These are phyloP conservation scores for Drosophila pseudoobscura DNA, from an alignment of 1,140 invertebrate species.

Conservation along the genomic window DNA sequence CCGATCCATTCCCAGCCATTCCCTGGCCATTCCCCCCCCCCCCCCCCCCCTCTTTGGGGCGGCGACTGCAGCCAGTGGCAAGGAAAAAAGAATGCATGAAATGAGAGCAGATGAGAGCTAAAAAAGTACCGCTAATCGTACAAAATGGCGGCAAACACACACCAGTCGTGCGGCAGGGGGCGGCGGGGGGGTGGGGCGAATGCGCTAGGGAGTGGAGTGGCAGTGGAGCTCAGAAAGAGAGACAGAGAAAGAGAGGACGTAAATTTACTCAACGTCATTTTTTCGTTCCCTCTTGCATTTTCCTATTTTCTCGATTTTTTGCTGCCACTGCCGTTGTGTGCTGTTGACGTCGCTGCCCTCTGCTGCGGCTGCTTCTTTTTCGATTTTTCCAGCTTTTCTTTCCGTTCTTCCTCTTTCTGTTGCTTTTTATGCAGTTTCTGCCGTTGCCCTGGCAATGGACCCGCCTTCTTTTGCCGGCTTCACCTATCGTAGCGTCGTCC, in stretches of 20 bases:
- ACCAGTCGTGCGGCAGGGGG: slow-evolving; percentile 1
- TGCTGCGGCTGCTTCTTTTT: slow-evolving; percentile 17
- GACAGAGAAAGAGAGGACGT: slow-evolving; percentile 30
- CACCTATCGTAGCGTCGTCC: slow-evolving; percentile 65
- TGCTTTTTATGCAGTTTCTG: slow-evolving; percentile 62
- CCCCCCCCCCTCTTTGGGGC: slow-evolving; percentile 6
- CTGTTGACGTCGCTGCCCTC: slow-evolving; percentile 34
- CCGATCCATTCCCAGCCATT: background rate
- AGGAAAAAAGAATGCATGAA: slow-evolving; percentile 23
- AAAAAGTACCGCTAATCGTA: slow-evolving; percentile 64
- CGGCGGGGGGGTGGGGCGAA: background rate
- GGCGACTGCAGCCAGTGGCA: slow-evolving; percentile 31
- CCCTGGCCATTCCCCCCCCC: too few relatives aligned
- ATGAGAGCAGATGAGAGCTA: slow-evolving; percentile 10
- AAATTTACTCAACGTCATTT: slow-evolving; percentile 57
- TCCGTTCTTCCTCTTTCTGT: slow-evolving; percentile 14
- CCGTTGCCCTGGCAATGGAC: slow-evolving; percentile 73
- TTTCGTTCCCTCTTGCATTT: slow-evolving; percentile 10
- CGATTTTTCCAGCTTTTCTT: slow-evolving; percentile 30
- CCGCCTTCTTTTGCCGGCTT: slow-evolving; percentile 74
- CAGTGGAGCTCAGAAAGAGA: background rate
- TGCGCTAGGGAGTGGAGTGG: too few relatives aligned
- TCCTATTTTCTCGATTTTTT: slow-evolving; percentile 3
- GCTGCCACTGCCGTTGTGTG: slow-evolving; percentile 9
- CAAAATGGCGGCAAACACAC: slow-evolving; percentile 70